phyloP scores from a whole-genome alignment of 2,888 invertebrate species.

The Eupeodes latifasciatus region DNA sequence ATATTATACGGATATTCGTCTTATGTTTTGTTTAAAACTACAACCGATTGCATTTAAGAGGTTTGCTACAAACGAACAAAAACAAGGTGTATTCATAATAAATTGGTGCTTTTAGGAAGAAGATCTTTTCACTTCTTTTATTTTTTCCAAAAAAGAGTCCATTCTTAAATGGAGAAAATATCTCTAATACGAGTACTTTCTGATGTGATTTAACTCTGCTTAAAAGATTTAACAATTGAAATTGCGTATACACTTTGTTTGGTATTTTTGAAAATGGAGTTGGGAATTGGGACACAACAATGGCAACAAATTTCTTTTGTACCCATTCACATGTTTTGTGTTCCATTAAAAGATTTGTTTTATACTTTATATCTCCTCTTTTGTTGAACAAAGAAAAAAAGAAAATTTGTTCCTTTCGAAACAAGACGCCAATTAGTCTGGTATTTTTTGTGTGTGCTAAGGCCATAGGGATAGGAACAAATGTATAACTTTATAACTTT shows the following conservation, averaged over 20 bases:
- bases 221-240: constrained; percentile 25
- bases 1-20: constrained; percentile 6
- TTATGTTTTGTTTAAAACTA: constrained; percentile 24
- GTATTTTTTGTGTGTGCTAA: not conserved
- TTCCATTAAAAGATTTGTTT: constrained; percentile 34
- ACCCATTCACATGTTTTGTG: constrained; percentile 6
- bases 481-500: not conserved
- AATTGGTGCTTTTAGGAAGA: constrained; percentile 32
- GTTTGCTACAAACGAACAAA: not conserved
- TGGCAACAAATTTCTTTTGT: constrained; percentile 10
- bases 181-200: too few relatives aligned
- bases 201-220: not conserved
- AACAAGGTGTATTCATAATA: constrained; percentile 41
- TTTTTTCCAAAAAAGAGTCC: not conserved
- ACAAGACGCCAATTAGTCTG: constrained; percentile 54
- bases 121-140: not conserved
- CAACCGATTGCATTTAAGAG: constrained; percentile 46
- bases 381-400: not conserved
- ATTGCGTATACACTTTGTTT: not conserved
- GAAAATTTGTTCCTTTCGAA: constrained; percentile 4
- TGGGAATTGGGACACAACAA: constrained; percentile 34
- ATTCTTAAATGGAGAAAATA: too few relatives aligned
- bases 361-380: constrained; percentile 4
- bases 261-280: constrained; percentile 23
- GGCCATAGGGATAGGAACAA: not conserved